phyloP scores from a whole-genome alignment of 1,140 invertebrate species.

The Cotesia typhae region DNA sequence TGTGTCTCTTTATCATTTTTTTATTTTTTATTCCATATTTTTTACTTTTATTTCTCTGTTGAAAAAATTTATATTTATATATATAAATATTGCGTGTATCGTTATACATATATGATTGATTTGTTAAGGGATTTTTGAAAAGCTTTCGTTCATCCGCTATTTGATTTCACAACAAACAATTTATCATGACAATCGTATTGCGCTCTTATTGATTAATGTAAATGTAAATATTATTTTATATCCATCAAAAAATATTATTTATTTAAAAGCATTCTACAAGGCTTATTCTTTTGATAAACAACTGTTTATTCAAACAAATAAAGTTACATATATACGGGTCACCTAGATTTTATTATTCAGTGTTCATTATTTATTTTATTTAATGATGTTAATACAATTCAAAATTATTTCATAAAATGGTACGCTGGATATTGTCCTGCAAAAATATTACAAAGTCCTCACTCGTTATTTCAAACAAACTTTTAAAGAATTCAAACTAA shows the following conservation, averaged over 20 bases:
- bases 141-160: conserved; percentile 25
- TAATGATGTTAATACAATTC: background rate
- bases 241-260: background rate
- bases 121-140: conserved; percentile 30
- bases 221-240: background rate
- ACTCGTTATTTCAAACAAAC: background rate
- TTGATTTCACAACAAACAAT: conserved; percentile 26
- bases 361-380: background rate
- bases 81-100: background rate
- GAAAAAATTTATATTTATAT: background rate
- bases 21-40: too few species aligned
- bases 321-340: too few species aligned
- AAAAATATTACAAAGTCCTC: conserved; percentile 29
- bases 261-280: too few species aligned
- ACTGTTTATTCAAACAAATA: too few species aligned
- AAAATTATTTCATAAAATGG: background rate
- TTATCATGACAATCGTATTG: conserved; percentile 4
- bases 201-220: background rate
- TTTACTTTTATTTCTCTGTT: too few species aligned
- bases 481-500: too few species aligned
- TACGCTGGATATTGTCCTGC: too few species aligned
- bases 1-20: too few species aligned
- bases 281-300: too few species aligned
- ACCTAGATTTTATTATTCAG: too few species aligned
- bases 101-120: background rate